phyloP scores from a whole-genome alignment of 2,888 invertebrate genomes.

The Drosophila colorata region DNA sequence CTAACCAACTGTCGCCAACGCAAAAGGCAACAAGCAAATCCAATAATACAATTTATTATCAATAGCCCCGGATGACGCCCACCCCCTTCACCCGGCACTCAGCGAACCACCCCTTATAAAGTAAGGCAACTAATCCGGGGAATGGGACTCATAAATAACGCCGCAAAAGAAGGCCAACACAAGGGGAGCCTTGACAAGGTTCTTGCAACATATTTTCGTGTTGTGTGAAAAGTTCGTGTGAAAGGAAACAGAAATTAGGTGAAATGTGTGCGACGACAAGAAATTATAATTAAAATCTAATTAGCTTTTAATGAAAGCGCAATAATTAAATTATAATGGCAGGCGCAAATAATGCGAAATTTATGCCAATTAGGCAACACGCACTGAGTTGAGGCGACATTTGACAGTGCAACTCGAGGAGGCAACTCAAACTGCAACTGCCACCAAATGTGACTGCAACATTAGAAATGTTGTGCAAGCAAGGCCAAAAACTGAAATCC shows the following conservation, averaged over 20 bases:
- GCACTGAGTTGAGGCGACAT: conserved; percentile 9
- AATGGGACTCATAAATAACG: conserved; percentile 64
- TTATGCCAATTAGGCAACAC: conserved; percentile 68
- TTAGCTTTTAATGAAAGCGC: conserved; percentile 75
- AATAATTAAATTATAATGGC: conserved; percentile 75
- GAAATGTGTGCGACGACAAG: conserved; percentile 37
- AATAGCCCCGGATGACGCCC: conserved; percentile 21
- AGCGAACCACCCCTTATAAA: conserved; percentile 25
- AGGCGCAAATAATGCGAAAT: conserved; percentile 69
- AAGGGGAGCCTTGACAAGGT: conserved; percentile 5
- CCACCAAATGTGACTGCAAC: conserved; percentile 5
- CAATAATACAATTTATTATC: conserved; percentile 77
- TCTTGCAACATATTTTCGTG: conserved; percentile 42
- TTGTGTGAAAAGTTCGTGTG: conserved; percentile 25
- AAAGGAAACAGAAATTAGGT: conserved; percentile 10
- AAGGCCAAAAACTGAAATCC: conserved; percentile 32
- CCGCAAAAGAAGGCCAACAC: conserved; percentile 37
- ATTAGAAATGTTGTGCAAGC: conserved; percentile 31
- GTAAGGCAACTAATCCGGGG: conserved; percentile 10
- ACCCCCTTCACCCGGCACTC: neutral
- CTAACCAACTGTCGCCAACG: conserved; percentile 52
- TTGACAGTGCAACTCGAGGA: conserved; percentile 16
- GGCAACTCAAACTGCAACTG: neutral
- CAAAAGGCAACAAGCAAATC: conserved; percentile 72
- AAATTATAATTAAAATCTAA: conserved; percentile 75